Base-by-base conservation (phyloP, 2,797 vertebrate genomes). In the Eulemur albifrons region DNA sequence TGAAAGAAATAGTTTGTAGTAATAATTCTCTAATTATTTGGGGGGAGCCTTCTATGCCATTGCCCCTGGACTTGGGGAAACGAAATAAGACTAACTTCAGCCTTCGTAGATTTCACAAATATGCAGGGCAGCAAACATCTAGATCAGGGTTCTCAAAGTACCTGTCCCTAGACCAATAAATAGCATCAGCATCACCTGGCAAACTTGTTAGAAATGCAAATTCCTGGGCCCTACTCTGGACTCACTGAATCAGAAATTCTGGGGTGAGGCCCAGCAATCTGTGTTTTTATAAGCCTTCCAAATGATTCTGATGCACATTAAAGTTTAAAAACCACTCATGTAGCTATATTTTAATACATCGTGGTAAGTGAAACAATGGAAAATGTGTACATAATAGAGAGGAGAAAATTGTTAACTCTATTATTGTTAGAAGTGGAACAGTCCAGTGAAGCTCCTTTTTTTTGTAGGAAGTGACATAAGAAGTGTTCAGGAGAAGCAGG, bases 1-100 rank as follows among this genome's bases (percentile, higher is more conserved):
- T 70, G n/a, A 93, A 93, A 87, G 6, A 96, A 69, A 59, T n/a
- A 52, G 30, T 14, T 92, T 76, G 73, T 70, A 92, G 63, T 63
- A 54, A 80, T 63, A 92, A 72, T 32, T 59, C 14, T 72, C 15
- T 72, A 57, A 72, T 50, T 77, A n/a, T 57, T 57, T 32, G 10
- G 3, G 17, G 40, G 20, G 10, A 80, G 20, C 4, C 25, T 81
- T 48, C 32, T 75, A 15, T 40, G 20, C 13, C 25, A n/a, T 45
- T 84, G 7, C 40, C n/a, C 32, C 82, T 32, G 6, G 21, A n/a
- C 32, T 5, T 43, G 35, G 61, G 32, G 54, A 92, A 90, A 88
- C 13, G 20, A 70, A 77, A 54, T 35, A 32, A n/a, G 23, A 30
- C 6, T 10, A 82, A 52, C 35, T 32, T 85, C 23, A 75, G 73